A percentile compares a stretch with the other conserved stretches of the same genome.
Conservation (phyloP, 2,888 invertebrate species). For the Brassicogethes aeneus region DNA sequence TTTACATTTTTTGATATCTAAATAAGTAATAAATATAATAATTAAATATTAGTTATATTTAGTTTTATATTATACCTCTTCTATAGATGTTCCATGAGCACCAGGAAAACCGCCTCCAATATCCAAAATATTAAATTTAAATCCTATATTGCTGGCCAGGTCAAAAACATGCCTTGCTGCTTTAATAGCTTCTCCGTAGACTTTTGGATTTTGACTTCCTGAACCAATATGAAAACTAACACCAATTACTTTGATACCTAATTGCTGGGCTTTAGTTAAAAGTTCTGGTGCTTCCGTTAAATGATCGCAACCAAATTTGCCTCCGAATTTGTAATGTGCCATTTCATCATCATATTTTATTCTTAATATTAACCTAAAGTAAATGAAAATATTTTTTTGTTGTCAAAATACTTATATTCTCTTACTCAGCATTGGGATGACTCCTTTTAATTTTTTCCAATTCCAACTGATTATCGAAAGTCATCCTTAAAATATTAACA, state of each 20-base stretch:
- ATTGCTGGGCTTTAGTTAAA: slow-evolving; percentile 7
- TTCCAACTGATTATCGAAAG: slow-evolving; percentile 50
- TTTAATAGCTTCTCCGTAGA: slow-evolving; percentile 8
- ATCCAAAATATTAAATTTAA: slow-evolving; percentile 11
- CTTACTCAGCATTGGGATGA: slow-evolving; percentile 44
- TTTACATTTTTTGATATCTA: slow-evolving; percentile 41
- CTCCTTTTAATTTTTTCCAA: slow-evolving; percentile 45
- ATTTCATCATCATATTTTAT: slow-evolving; percentile 10
- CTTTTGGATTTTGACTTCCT: slow-evolving; percentile 6
- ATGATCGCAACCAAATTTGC: slow-evolving; percentile 13
- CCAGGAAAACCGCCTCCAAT: slow-evolving; percentile 15
- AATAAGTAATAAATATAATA: too few species aligned
- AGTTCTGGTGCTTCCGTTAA: slow-evolving; percentile 10
- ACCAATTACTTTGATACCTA: slow-evolving; percentile 12
- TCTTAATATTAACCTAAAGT: slow-evolving; percentile 12
- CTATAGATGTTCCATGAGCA: slow-evolving; percentile 46
- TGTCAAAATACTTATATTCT: too few species aligned
- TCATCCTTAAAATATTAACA: slow-evolving; percentile 45
- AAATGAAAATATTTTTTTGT: too few species aligned
- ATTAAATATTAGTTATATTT: slow-evolving; percentile 2
- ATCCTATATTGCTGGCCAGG: slow-evolving; percentile 9
- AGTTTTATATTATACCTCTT: too few species aligned
- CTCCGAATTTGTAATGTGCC: slow-evolving; percentile 6
- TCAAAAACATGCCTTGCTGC: slow-evolving; percentile 10
- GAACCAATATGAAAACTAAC: slow-evolving; percentile 13